Evolutionary conservation across 1,140 invertebrate species (phyloP), one percentile per base, ranked within the genome.

Genomic region (Anastrepha ludens): DNA sequence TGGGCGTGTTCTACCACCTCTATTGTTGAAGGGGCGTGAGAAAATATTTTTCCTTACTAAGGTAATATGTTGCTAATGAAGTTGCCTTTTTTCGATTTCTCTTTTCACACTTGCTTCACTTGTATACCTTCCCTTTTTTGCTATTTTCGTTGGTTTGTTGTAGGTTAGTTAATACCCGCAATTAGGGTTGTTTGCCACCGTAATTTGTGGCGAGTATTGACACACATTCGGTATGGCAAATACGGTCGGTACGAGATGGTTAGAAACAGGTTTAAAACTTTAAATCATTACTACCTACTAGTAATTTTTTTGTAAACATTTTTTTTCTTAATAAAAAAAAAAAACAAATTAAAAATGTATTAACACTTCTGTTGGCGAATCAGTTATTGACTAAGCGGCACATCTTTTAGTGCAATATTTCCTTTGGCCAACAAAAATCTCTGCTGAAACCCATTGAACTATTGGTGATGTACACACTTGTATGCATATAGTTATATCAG

Each of bases 181-280:
- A 81, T 81, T 81, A 81, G 17, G 74, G 74, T 81, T 81, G 74
- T 8, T 55, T 44, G n/a, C 5, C 55, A 41, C 67, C 47, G 47
- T 41, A 81, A 58, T 81, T 81, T 81, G 74, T 81, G 74, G 74
- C 47, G 44, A 55, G 74, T 55, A n/a, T 81, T 81, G 47, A 55
- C 47, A 81, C 47, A 29, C 47, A 47, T 81, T 15, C 29, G 17
- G 74, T 9, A n/a, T 0, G 74, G 0, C 0, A 55, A 20, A 81
- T 81, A 20, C 1, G 13, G 74, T 81, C 47, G 74, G 55, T 55
- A 81, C 6, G 2, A 74, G 7, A 41, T 50, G 2, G 41, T 47
- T 2, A 67, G 20, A 11, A 11, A 20, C 6, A 4, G 8, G 65
- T 6, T 41, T 67, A 20, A 20, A 41, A 41, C 29, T 29, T 29